Percentiles rank a stretch among this genome's conserved stretches.
These are phyloP conservation scores for Megaceryle torquata DNA, from an alignment of 2,113 vertebrate genomes.

Conservation along the genomic window DNA sequence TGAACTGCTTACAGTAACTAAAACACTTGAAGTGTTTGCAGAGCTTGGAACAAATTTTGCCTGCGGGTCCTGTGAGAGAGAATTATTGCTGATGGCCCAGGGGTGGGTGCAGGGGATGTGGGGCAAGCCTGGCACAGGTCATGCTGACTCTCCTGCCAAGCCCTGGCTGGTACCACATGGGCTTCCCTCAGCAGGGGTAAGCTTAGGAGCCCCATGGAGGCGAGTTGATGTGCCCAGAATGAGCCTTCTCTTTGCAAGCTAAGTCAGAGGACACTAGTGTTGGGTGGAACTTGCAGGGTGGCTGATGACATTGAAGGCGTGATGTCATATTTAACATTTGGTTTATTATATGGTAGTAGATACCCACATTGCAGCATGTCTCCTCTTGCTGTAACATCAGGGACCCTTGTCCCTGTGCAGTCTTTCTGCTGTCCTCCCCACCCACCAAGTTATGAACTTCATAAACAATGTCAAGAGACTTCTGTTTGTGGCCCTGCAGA, in stretches of 20 bases:
- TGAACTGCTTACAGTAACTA: conserved; percentile 42
- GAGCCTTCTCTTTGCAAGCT: neutral
- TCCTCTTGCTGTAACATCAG: neutral
- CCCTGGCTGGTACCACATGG: accelerated
- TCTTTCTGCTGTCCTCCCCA: neutral
- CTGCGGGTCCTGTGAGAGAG: neutral
- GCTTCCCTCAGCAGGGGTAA: neutral
- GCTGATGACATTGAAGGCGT: neutral
- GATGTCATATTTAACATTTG: neutral
- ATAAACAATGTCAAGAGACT: neutral
- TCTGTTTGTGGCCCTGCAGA: neutral
- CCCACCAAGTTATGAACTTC: neutral
- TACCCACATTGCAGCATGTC: accelerated
- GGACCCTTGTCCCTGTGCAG: accelerated
- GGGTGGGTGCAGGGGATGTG: neutral
- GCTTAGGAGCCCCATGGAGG: neutral
- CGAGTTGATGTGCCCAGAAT: neutral
- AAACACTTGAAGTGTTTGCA: neutral
- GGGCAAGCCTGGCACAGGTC: neutral
- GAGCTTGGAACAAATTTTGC: neutral
- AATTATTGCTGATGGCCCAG: neutral
- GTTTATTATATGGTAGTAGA: neutral
- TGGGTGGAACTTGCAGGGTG: neutral
- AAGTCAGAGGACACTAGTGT: neutral
- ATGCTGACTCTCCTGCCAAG: neutral